phyloP scores from a whole-genome alignment of 2,113 vertebrate species.

The Takifugu bimaculatus region DNA sequence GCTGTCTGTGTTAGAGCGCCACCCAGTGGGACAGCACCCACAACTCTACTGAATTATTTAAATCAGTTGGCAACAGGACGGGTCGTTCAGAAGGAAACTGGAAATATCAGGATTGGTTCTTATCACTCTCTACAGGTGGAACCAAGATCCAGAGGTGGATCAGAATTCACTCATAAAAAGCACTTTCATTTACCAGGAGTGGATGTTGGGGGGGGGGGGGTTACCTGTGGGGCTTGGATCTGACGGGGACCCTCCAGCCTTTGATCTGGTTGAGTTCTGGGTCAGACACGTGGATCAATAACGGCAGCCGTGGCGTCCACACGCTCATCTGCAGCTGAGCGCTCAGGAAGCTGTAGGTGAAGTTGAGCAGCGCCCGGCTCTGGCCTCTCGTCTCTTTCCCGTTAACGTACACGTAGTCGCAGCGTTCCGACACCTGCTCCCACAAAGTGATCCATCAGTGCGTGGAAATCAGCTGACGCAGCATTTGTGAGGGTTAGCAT shows the following conservation, averaged over 20 bases:
- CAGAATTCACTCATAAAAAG: no score
- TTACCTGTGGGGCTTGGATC: slow-evolving; percentile 57
- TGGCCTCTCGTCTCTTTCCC: slow-evolving; percentile 91
- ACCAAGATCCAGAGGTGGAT: no score
- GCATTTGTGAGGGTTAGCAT: no score
- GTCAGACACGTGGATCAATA: slow-evolving; percentile 89
- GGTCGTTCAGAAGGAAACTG: no score
- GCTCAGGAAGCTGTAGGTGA: slow-evolving; percentile 88
- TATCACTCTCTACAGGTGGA: no score
- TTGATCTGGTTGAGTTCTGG: slow-evolving; percentile 94
- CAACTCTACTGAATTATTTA: no score
- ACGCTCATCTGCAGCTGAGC: slow-evolving; percentile 85
- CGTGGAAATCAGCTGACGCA: no score
- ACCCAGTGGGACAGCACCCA: slow-evolving; percentile 31
- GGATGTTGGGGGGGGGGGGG: no score
- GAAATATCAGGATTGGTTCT: no score
- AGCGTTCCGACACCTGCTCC: slow-evolving; percentile 86
- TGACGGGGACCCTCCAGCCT: slow-evolving; percentile 87
- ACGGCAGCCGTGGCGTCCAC: slow-evolving; percentile 90
- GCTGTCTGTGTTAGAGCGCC: slow-evolving; percentile 53
- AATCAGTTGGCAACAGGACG: no score
- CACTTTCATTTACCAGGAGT: no score
- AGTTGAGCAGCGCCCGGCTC: slow-evolving; percentile 81
- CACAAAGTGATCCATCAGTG: background rate
- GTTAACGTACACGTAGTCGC: slow-evolving; percentile 91